Evolutionary conservation across 2,797 vertebrate genomes (phyloP).

Genomic region (Picus viridis): DNA sequence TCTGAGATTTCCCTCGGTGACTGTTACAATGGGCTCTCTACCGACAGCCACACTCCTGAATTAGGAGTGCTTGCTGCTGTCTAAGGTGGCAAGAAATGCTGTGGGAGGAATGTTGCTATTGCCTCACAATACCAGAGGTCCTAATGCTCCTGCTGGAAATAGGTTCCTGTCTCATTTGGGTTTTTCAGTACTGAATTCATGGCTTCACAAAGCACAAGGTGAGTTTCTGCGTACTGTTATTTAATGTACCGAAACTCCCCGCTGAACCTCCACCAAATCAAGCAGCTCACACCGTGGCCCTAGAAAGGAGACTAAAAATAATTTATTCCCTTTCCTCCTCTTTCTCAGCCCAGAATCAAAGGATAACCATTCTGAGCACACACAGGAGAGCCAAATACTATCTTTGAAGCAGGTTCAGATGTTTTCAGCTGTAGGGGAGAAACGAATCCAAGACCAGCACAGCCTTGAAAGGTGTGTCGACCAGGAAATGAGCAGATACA

Average conservation of each 20-base stretch:
- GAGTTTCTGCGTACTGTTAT: background rate
- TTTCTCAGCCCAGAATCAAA: background rate
- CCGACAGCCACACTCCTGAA: background rate
- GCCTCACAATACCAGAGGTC: background rate
- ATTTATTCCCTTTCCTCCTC: background rate
- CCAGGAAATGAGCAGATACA: background rate
- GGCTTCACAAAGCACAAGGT: background rate
- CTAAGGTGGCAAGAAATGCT: background rate
- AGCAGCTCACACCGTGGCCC: fast-evolving
- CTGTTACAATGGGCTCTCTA: background rate
- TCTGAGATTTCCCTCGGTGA: background rate
- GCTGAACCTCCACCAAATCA: background rate
- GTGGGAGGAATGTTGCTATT: background rate
- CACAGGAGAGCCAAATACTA: background rate
- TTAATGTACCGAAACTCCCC: background rate
- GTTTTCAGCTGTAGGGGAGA: background rate
- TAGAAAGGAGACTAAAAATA: background rate
- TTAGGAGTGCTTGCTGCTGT: background rate
- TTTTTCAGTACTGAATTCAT: background rate
- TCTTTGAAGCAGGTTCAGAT: background rate
- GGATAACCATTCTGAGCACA: background rate
- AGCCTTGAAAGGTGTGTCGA: background rate
- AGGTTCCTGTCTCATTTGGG: fast-evolving
- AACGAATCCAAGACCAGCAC: background rate
- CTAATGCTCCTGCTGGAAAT: background rate